phyloP scores from a whole-genome alignment of 2,113 vertebrate genomes.

The Albula goreensis region DNA sequence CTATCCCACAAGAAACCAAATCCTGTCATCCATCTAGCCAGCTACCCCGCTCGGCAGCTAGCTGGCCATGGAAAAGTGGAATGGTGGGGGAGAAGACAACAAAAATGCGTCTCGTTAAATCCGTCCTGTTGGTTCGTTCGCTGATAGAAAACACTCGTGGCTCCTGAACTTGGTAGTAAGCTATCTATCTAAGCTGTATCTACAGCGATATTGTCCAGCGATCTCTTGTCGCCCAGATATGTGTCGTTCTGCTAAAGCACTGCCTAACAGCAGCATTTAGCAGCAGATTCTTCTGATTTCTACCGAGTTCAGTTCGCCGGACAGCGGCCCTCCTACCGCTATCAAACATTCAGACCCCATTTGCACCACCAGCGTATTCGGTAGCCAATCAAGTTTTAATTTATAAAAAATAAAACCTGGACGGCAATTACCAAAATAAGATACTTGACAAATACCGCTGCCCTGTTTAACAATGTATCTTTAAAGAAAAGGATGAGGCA shows the following conservation, averaged over 20 bases:
- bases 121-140: neutral
- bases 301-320: neutral
- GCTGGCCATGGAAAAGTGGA: neutral
- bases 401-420: neutral
- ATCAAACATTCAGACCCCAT: neutral
- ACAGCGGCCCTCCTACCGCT: slow-evolving; percentile 6
- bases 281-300: slow-evolving; percentile 1
- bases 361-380: neutral
- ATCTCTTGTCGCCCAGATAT: neutral
- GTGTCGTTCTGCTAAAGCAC: neutral
- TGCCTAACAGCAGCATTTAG: neutral
- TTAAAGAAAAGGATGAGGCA: neutral
- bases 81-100: neutral
- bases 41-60: neutral
- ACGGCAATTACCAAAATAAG: neutral
- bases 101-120: neutral
- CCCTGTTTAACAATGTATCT: neutral
- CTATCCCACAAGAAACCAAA: slow-evolving; percentile 4
- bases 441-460: neutral
- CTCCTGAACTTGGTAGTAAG: neutral
- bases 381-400: neutral
- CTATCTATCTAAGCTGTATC: neutral
- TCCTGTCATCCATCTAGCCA: slow-evolving; percentile 20
- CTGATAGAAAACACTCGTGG: neutral
- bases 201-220: neutral